Percentiles rank a stretch among this genome's conserved stretches.
These are phyloP conservation scores for Entelurus aequoreus DNA, from an alignment of 2,113 vertebrate species.

Conservation along the genomic window DNA sequence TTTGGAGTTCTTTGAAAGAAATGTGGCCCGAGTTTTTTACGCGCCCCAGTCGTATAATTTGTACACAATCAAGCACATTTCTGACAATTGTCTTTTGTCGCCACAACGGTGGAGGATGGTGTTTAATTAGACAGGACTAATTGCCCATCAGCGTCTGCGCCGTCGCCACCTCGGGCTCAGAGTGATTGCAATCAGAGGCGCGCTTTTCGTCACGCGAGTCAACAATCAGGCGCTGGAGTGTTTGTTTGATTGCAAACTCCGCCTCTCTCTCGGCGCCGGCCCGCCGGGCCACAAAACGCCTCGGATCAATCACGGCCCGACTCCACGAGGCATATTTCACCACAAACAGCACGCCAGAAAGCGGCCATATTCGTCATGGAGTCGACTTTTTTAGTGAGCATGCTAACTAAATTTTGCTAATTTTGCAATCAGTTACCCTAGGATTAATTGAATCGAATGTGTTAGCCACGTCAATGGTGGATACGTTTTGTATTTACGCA, in stretches of 20 bases:
- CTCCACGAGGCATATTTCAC: slow-evolving; percentile 8
- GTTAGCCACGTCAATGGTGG: too few relatives aligned
- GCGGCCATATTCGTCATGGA: too few relatives aligned
- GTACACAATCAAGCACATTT: slow-evolving; percentile 6
- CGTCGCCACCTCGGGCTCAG: slow-evolving; percentile 35
- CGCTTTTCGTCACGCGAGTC: slow-evolving; percentile 39
- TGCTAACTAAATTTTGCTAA: too few relatives aligned
- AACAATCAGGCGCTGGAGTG: slow-evolving; percentile 59
- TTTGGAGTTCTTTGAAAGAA: too few relatives aligned
- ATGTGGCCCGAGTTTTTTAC: too few relatives aligned
- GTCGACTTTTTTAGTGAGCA: too few relatives aligned
- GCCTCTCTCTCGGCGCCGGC: slow-evolving; percentile 25
- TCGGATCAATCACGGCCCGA: slow-evolving; percentile 11
- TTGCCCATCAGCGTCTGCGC: slow-evolving; percentile 38
- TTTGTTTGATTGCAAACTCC: slow-evolving; percentile 50
- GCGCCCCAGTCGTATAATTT: too few relatives aligned
- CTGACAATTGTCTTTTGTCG: background rate
- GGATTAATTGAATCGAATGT: too few relatives aligned
- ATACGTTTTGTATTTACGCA: too few relatives aligned
- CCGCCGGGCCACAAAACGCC: slow-evolving; percentile 14
- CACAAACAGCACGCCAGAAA: too few relatives aligned
- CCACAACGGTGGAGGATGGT: slow-evolving; percentile 28
- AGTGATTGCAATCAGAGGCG: slow-evolving; percentile 67
- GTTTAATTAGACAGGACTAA: slow-evolving; percentile 59
- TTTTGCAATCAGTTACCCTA: too few relatives aligned